Evolutionary conservation across 2,888 invertebrate genomes (phyloP).

Genomic region (Plebejus argus): DNA sequence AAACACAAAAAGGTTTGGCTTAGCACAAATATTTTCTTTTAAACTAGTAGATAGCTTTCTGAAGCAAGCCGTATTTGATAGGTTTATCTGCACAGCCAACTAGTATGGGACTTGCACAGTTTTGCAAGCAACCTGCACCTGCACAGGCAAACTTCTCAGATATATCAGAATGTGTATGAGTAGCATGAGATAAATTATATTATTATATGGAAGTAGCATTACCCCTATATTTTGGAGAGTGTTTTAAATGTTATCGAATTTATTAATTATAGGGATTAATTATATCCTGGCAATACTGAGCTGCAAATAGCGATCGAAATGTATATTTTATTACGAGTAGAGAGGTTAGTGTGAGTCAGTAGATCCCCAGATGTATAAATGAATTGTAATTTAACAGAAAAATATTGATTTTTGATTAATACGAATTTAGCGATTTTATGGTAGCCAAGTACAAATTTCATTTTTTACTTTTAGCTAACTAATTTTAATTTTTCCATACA

Average conservation of each 20-base stretch:
- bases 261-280: conserved; percentile 36
- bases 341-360: background rate
- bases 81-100: background rate
- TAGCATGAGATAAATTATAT: background rate
- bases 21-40: background rate
- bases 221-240: conserved; percentile 32
- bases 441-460: conserved; percentile 43
- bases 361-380: background rate
- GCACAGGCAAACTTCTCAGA: background rate
- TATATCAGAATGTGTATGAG: background rate
- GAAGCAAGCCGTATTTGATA: too few species aligned
- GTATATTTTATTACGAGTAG: conserved; percentile 9
- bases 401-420: background rate
- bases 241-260: conserved; percentile 37
- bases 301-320: conserved; percentile 7
- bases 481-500: conserved; percentile 26
- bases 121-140: too few species aligned
- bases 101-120: background rate
- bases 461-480: conserved; percentile 20
- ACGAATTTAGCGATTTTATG: background rate
- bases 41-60: background rate
- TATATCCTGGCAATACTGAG: conserved; percentile 2
- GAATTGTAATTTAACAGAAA: background rate
- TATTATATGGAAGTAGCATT: conserved; percentile 19
- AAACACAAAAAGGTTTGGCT: background rate